Evolutionary conservation across 2,113 vertebrate genomes (phyloP).

Genomic region (Buteo buteo): DNA sequence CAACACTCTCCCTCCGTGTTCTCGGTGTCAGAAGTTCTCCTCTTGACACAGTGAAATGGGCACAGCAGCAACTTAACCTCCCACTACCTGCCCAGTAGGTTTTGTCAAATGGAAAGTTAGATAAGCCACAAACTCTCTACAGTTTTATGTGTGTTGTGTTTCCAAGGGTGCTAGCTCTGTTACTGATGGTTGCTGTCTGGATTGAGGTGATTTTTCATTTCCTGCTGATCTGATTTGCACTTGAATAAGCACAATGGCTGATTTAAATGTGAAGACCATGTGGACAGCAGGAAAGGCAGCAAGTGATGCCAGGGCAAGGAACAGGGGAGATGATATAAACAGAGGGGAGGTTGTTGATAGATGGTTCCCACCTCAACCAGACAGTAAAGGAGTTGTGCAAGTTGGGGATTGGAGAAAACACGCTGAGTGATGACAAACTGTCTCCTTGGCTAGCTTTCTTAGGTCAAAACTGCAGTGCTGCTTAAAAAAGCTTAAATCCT

Average conservation of each 20-base stretch:
- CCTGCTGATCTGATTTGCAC: neutral
- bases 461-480: neutral
- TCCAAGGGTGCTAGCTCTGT: neutral
- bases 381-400: neutral
- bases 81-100: no score
- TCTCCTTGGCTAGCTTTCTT: neutral
- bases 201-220: neutral
- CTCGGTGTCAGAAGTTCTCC: neutral
- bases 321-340: neutral
- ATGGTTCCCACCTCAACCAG: neutral
- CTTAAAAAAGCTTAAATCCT: neutral
- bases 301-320: neutral
- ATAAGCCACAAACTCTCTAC: neutral
- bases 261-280: neutral
- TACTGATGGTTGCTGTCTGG: neutral
- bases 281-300: neutral
- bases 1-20: fast-evolving
- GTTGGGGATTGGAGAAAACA: neutral
- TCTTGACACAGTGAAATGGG: neutral
- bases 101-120: neutral
- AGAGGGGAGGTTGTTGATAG: neutral
- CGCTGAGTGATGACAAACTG: neutral
- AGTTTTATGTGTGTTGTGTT: neutral
- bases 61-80: neutral
- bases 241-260: neutral